These are phyloP conservation scores for Cheilosia grossa DNA, from an alignment of 2,888 invertebrate species.

Conservation along the genomic window DNA sequence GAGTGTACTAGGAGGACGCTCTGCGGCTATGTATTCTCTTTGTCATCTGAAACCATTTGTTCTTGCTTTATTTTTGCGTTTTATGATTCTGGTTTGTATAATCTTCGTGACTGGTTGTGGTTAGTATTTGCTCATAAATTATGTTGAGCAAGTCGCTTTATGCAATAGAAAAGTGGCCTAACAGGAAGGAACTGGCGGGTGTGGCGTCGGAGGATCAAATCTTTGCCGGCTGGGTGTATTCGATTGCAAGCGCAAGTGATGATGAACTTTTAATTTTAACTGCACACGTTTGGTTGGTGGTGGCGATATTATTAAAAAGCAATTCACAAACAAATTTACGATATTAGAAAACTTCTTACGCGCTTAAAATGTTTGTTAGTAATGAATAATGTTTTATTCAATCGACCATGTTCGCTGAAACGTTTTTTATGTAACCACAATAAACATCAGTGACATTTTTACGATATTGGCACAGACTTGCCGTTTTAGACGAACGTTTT, in stretches of 20 bases:
- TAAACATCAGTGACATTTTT: not conserved
- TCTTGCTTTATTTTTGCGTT: slow-evolving; percentile 14
- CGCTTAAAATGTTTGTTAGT: not conserved
- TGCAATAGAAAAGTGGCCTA: slow-evolving; percentile 12
- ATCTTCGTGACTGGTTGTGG: slow-evolving; percentile 47
- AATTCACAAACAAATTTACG: not conserved
- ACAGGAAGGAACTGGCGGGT: slow-evolving; percentile 14
- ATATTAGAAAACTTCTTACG: not conserved
- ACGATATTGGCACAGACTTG: not conserved
- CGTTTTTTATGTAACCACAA: not conserved
- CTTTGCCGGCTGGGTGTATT: not conserved
- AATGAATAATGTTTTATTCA: not conserved
- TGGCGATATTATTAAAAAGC: no score
- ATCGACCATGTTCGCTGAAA: no score
- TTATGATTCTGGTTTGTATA: slow-evolving; percentile 37
- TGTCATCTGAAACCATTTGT: slow-evolving; percentile 30
- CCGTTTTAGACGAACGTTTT: not conserved
- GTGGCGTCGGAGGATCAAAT: not conserved
- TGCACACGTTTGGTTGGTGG: not conserved
- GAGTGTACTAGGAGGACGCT: no score
- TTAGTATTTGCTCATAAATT: slow-evolving; percentile 45
- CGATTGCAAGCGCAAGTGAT: slow-evolving; percentile 30
- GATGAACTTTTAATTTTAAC: not conserved
- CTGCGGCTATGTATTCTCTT: not conserved
- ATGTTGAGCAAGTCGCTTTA: slow-evolving; percentile 18